These are phyloP conservation scores for Heliconius sara DNA, from an alignment of 2,888 invertebrate species.

Conservation along the genomic window DNA sequence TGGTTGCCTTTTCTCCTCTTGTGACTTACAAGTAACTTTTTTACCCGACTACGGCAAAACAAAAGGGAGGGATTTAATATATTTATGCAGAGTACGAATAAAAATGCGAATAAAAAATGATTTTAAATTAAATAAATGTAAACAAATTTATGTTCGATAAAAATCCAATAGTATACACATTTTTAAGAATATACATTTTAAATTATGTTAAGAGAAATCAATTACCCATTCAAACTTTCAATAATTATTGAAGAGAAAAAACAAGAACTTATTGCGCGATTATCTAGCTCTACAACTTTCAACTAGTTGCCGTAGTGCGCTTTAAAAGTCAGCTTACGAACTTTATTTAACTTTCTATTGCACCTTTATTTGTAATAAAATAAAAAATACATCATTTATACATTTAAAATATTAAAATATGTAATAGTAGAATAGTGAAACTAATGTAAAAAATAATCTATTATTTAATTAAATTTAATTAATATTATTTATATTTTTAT, in stretches of 20 bases:
- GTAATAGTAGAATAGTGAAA: no score
- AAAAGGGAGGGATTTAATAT: background rate
- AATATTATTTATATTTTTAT: no score
- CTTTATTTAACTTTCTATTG: constrained; percentile 15
- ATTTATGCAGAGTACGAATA: background rate
- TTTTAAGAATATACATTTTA: background rate
- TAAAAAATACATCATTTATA: background rate
- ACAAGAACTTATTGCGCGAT: constrained; percentile 7
- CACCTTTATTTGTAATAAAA: background rate
- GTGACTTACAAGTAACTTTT: background rate
- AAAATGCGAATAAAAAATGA: background rate
- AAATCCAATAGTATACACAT: background rate
- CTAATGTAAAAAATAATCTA: no score
- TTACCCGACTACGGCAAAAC: no score
- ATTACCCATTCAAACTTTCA: background rate
- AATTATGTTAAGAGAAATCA: background rate
- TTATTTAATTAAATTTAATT: no score
- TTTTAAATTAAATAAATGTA: background rate
- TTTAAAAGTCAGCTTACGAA: constrained; percentile 3
- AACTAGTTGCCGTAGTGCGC: constrained; percentile 17
- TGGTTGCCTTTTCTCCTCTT: background rate
- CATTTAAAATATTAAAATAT: no score
- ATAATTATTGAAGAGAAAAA: constrained; percentile 1
- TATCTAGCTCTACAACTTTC: constrained; percentile 12
- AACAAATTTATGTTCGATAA: background rate